These are phyloP conservation scores for Glareola pratincola DNA, from an alignment of 2,113 vertebrate species.

Conservation along the genomic window DNA sequence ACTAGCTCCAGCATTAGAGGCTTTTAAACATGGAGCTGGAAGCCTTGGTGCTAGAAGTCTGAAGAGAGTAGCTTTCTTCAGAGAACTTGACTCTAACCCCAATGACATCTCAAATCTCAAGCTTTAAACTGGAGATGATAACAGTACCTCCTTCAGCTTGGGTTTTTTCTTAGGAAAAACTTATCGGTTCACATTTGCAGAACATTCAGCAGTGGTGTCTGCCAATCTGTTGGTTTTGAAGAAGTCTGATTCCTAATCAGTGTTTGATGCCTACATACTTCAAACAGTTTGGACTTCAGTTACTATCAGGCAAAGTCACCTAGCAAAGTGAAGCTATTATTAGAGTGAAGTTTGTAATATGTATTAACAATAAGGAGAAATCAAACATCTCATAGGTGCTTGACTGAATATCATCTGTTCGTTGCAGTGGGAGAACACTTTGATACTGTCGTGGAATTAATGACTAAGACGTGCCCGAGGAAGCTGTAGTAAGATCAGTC, in stretches of 20 bases:
- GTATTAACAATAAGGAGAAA: background rate
- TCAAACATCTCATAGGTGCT: background rate
- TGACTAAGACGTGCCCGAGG: background rate
- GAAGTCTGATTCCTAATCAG: background rate
- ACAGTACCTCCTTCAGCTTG: background rate
- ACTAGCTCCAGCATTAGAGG: background rate
- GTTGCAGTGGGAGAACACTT: background rate
- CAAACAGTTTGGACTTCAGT: background rate
- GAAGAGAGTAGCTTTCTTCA: background rate
- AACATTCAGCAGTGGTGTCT: background rate
- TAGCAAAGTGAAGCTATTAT: background rate
- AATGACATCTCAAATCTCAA: background rate
- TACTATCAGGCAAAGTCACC: background rate
- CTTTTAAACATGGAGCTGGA: background rate
- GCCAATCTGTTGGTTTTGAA: background rate
- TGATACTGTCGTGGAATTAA: background rate
- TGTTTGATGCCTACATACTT: fast-evolving
- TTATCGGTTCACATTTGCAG: background rate
- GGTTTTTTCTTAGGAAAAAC: background rate
- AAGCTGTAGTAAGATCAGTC: background rate
- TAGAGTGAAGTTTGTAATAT: background rate
- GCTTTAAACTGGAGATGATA: background rate
- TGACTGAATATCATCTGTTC: background rate
- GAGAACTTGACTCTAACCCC: background rate
- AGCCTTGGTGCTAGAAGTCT: background rate